A percentile compares a stretch with the other conserved stretches of the same genome.
These are phyloP conservation scores for Drosophila demipolita DNA, from an alignment of 2,888 invertebrate genomes.

Conservation along the genomic window DNA sequence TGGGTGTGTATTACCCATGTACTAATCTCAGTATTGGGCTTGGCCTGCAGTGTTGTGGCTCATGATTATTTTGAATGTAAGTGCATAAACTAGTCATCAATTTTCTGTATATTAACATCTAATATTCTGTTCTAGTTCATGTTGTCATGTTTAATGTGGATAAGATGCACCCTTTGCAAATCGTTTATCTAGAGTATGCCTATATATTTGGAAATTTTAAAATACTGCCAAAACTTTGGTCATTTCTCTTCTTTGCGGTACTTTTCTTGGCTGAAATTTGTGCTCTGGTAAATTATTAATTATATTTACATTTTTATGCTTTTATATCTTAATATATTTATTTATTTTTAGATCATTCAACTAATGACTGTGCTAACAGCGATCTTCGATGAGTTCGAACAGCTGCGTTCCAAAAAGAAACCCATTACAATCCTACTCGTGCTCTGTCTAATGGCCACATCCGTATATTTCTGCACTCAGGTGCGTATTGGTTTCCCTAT, in stretches of 20 bases:
- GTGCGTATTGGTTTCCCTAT: constrained; percentile 40
- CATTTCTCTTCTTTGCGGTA: constrained; percentile 91
- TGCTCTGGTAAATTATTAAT: constrained; percentile 89
- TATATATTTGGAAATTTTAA: constrained; percentile 81
- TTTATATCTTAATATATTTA: not conserved
- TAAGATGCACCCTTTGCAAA: constrained; percentile 81
- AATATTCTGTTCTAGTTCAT: constrained; percentile 63
- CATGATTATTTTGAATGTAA: constrained; percentile 82
- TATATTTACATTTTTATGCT: not conserved
- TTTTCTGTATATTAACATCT: not conserved
- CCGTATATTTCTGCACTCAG: constrained; percentile 82
- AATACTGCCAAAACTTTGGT: constrained; percentile 87
- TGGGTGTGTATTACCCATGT: constrained; percentile 81
- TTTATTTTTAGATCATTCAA: constrained; percentile 73
- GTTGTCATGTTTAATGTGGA: constrained; percentile 78
- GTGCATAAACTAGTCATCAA: not conserved
- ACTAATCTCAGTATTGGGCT: constrained; percentile 72
- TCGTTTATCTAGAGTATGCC: constrained; percentile 78
- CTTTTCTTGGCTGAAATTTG: constrained; percentile 90
- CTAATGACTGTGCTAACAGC: constrained; percentile 81
- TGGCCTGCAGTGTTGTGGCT: constrained; percentile 78
- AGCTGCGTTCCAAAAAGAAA: constrained; percentile 67
- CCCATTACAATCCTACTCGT: constrained; percentile 66
- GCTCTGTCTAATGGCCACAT: constrained; percentile 58
- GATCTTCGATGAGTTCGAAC: constrained; percentile 82